Evolutionary conservation across 2,888 invertebrate species (phyloP).

Genomic region (Acleris laterana): DNA sequence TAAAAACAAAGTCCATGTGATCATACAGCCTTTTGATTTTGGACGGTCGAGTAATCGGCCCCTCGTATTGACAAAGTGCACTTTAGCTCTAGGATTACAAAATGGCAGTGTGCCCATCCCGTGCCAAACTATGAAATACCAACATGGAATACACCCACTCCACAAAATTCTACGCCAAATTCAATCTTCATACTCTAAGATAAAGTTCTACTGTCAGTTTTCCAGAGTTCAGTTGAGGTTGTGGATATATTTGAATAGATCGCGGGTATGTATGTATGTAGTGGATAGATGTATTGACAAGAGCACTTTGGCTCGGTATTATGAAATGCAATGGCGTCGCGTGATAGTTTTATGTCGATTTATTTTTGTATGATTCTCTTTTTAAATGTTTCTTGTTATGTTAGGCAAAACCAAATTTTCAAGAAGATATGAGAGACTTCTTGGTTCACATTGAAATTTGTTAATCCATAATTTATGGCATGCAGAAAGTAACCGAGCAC

Average conservation of each 20-base stretch:
- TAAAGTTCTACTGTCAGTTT: slow-evolving; percentile 38
- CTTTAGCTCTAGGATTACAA: slow-evolving; percentile 70
- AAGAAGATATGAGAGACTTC: no score
- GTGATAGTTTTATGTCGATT: slow-evolving; percentile 50
- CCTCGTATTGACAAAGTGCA: slow-evolving; percentile 69
- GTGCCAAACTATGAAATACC: slow-evolving; percentile 57
- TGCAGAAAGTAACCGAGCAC: no score
- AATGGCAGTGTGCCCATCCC: slow-evolving; percentile 63
- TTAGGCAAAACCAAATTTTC: no score
- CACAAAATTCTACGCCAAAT: slow-evolving; percentile 23
- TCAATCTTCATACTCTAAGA: slow-evolving; percentile 33
- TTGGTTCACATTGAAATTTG: no score
- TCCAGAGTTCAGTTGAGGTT: slow-evolving; percentile 36
- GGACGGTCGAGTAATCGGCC: slow-evolving; percentile 44
- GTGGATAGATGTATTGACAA: slow-evolving; percentile 71
- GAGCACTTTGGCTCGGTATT: slow-evolving; percentile 74
- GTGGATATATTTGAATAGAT: slow-evolving; percentile 65
- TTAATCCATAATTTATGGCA: no score
- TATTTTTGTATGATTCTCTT: background rate
- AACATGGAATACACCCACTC: slow-evolving; percentile 38
- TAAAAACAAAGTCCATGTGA: no score
- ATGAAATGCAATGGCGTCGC: slow-evolving; percentile 52
- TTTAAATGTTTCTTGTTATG: no score
- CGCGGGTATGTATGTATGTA: slow-evolving; percentile 49
- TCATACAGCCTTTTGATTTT: no score